phyloP scores from a whole-genome alignment of 2,797 vertebrate genomes.

The Lepus townsendii region DNA sequence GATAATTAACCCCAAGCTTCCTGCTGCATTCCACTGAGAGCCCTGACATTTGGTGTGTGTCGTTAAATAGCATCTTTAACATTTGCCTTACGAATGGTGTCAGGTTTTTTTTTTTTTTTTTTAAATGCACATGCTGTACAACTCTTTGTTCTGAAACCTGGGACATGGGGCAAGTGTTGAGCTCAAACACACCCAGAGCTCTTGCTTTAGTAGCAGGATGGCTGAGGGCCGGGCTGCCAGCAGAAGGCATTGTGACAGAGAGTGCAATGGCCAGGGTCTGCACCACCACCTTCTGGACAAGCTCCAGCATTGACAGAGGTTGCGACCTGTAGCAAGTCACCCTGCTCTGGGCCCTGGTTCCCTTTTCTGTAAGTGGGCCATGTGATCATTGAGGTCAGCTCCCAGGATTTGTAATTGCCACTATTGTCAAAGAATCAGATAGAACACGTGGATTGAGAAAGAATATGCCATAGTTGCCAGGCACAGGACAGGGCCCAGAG shows the following conservation, averaged over 20 bases:
- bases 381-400: not conserved
- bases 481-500: accelerated
- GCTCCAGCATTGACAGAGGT: not conserved
- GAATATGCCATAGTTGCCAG: not conserved
- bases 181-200: not conserved
- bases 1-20: constrained; percentile 69
- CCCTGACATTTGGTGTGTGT: constrained; percentile 49
- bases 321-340: not conserved
- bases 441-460: not conserved
- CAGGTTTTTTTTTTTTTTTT: constrained; percentile 1
- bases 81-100: constrained; percentile 58
- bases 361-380: not conserved
- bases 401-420: not conserved
- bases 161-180: not conserved
- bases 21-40: constrained; percentile 28
- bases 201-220: not conserved
- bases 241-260: not conserved
- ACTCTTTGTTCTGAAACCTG: constrained; percentile 54
- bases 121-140: not conserved
- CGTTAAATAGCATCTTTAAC: constrained; percentile 71
- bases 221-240: not conserved
- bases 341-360: not conserved
- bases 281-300: not conserved
- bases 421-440: not conserved
- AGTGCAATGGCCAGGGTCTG: not conserved